Conservation (phyloP, 2,888 invertebrate species). For the Spisula subtruncata region DNA sequence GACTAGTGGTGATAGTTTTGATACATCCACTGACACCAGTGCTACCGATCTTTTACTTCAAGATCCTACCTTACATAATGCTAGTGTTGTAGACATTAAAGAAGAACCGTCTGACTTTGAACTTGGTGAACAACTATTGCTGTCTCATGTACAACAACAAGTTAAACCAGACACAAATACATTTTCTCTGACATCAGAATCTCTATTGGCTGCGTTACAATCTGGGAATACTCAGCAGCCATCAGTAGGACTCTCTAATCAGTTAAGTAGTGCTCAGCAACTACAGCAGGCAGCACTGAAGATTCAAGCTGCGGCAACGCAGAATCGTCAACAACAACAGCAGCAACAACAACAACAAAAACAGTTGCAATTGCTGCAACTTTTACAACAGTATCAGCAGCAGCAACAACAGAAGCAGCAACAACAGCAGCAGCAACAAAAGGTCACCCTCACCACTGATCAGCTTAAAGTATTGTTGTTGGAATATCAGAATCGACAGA, state of each 20-base stretch:
- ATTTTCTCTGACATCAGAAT: slow-evolving; percentile 61
- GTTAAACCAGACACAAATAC: slow-evolving; percentile 67
- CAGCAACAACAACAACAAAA: slow-evolving; percentile 76
- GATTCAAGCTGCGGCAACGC: slow-evolving; percentile 64
- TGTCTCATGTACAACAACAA: slow-evolving; percentile 51
- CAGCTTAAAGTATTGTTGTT: slow-evolving; percentile 80
- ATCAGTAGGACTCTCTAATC: slow-evolving; percentile 46
- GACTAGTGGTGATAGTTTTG: slow-evolving; percentile 46
- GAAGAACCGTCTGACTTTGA: slow-evolving; percentile 64
- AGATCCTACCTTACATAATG: slow-evolving; percentile 40
- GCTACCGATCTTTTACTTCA: slow-evolving; percentile 51
- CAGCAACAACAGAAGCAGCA: slow-evolving; percentile 75
- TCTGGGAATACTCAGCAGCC: slow-evolving; percentile 42
- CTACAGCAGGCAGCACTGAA: slow-evolving; percentile 75
- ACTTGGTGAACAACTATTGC: slow-evolving; percentile 60
- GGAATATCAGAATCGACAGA: slow-evolving; percentile 72
- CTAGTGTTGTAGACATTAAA: slow-evolving; percentile 46
- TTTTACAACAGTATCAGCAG: slow-evolving; percentile 73
- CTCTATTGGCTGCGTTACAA: slow-evolving; percentile 54
- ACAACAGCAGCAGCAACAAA: slow-evolving; percentile 72
- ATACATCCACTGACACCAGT: slow-evolving; percentile 36
- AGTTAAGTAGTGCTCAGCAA: slow-evolving; percentile 72
- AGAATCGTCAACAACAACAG: slow-evolving; percentile 62
- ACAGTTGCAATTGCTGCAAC: slow-evolving; percentile 75
- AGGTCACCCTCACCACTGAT: slow-evolving; percentile 73